Base-by-base conservation (phyloP, 2,113 vertebrate species). In the Datnioides undecimradiatus region DNA sequence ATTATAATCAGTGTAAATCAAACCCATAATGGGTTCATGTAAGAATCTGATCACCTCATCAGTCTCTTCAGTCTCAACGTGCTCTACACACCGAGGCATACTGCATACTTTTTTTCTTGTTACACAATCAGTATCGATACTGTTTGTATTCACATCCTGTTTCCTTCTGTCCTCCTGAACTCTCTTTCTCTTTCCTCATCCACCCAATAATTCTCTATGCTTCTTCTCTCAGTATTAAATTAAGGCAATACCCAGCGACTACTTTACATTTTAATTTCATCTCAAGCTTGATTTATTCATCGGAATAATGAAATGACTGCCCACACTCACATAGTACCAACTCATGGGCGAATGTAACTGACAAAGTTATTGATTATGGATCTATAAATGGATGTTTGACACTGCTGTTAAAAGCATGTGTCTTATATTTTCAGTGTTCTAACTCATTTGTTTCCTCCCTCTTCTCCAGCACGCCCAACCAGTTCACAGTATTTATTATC, bases 1-100 rank as follows among this genome's bases (percentile, higher is more conserved):
- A 16, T 38, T 36, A 13, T 67, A 43, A 75, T 85, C 59, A 79
- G 27, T 43, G 40, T 80, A 68, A 79, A 85, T 82, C 33, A 79
- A 57, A 46, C 25, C 48, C 49, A 21, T 13, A 36, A 36, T n/a
- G 33, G 31, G 43, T 29, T 38, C 21, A 57, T 64, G 58, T 27
- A 33, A 75, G 36, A 57, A 36, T 21, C 49, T 27, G 17, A 65
- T 43, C 16, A 43, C 19, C 41, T 52, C 17, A 2, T 46, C 36
- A 43, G 17, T 43, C 6, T 29, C 5, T 46, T 16, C 31, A 5
- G 57, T 46, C 51, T 40, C 41, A 62, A 25, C 65, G 13, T 23
- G 8, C 33, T 41, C n/a, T 33, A 5, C 40, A 45, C 23, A 27
- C 38, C 21, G 55, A 36, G 27, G 73, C 55, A 25, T n/a, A 70